A percentile compares a stretch with the other conserved stretches of the same genome.
Evolutionary conservation across 2,113 vertebrate genomes (phyloP).

Genomic region (Cichladusa arquata): DNA sequence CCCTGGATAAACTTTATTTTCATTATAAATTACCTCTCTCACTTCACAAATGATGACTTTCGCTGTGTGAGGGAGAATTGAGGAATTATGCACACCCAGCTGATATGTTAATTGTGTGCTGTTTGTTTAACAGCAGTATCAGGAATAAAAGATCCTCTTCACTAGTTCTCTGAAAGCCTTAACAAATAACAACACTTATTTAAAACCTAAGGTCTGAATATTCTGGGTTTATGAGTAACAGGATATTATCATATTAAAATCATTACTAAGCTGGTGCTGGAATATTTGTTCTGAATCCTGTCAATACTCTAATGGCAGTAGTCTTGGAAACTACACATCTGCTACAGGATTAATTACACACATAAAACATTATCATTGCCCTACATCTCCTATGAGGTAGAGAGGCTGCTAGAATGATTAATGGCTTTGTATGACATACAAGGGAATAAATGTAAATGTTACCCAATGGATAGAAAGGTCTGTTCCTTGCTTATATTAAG

Average conservation of each 20-base stretch:
- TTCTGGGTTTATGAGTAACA: slow-evolving; percentile 55
- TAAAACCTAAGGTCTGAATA: slow-evolving; percentile 61
- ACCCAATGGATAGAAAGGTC: slow-evolving; percentile 31
- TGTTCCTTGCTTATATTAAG: slow-evolving; percentile 24
- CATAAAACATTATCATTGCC: slow-evolving; percentile 79
- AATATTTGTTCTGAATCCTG: slow-evolving; percentile 69
- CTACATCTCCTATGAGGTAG: slow-evolving; percentile 70
- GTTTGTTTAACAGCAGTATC: slow-evolving; percentile 60
- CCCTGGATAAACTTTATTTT: slow-evolving; percentile 36
- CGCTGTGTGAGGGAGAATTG: background rate
- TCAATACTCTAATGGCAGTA: slow-evolving; percentile 71
- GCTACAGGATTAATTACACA: slow-evolving; percentile 77
- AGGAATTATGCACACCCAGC: slow-evolving; percentile 40
- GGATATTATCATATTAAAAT: slow-evolving; percentile 73
- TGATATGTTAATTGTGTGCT: slow-evolving; percentile 61
- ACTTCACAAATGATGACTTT: slow-evolving; percentile 35
- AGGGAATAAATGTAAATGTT: slow-evolving; percentile 64
- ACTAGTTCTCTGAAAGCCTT: slow-evolving; percentile 45
- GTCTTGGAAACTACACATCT: slow-evolving; percentile 77
- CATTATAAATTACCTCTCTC: slow-evolving; percentile 24
- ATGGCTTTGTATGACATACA: slow-evolving; percentile 53
- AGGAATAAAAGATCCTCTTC: slow-evolving; percentile 48
- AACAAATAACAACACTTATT: slow-evolving; percentile 53
- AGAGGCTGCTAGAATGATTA: slow-evolving; percentile 69
- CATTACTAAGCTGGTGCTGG: slow-evolving; percentile 56